Percentiles rank a stretch among this genome's conserved stretches.
These are phyloP conservation scores for Sarcophaga bullata DNA, from an alignment of 1,140 invertebrate genomes.

Conservation along the genomic window DNA sequence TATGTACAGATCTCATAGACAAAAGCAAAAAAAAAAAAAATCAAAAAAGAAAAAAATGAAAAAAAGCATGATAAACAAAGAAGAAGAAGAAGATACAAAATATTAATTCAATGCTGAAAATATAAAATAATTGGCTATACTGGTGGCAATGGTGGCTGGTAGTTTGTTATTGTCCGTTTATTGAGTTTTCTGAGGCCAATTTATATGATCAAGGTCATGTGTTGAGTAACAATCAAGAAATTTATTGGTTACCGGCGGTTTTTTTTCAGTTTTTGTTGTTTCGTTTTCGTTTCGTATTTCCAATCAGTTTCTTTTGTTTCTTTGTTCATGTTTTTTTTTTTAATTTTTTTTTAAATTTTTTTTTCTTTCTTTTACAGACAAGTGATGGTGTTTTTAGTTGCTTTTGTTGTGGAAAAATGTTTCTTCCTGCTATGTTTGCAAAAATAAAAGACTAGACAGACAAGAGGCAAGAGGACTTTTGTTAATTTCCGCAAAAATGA, in stretches of 20 bases:
- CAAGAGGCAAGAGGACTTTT: too few species aligned
- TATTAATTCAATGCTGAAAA: background rate
- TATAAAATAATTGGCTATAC: background rate
- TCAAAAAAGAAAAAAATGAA: too few species aligned
- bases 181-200: background rate
- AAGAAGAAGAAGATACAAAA: background rate
- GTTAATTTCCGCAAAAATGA: too few species aligned
- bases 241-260: conserved; percentile 8
- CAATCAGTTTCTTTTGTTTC: background rate
- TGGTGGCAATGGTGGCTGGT: background rate
- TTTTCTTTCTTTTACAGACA: too few species aligned
- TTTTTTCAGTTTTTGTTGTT: background rate
- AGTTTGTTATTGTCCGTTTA: background rate
- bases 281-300: background rate
- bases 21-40: too few species aligned
- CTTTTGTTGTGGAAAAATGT: too few species aligned
- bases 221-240: background rate
- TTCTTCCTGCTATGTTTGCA: too few species aligned
- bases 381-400: too few species aligned
- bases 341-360: background rate
- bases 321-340: background rate
- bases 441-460: too few species aligned
- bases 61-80: background rate
- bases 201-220: background rate
- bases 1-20: too few species aligned